A percentile compares a stretch with the other conserved stretches of the same genome.
These are phyloP conservation scores for Cinara cedri DNA, from an alignment of 2,888 invertebrate genomes.

Conservation along the genomic window DNA sequence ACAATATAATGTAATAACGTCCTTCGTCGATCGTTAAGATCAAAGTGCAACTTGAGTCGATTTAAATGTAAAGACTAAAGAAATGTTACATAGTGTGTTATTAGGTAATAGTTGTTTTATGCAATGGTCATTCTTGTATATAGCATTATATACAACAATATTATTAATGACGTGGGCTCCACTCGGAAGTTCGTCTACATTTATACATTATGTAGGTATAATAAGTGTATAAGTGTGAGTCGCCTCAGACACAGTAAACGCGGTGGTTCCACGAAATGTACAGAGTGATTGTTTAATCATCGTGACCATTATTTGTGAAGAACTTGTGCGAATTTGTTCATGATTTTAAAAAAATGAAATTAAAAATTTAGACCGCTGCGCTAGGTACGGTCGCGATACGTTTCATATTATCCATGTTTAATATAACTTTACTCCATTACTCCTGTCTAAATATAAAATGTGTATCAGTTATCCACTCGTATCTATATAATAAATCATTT, in stretches of 20 bases:
- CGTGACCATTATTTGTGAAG: no score
- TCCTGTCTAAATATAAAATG: no score
- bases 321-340: no score
- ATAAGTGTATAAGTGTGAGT: background rate
- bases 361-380: no score
- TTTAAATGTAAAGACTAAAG: slow-evolving; percentile 17
- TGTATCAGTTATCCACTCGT: no score
- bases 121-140: slow-evolving; percentile 12
- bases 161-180: slow-evolving; percentile 14
- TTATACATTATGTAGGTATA: background rate
- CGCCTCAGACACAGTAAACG: no score
- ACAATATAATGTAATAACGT: slow-evolving; percentile 21
- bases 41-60: slow-evolving; percentile 21
- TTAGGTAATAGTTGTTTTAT: slow-evolving; percentile 50
- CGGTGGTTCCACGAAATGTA: no score
- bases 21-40: slow-evolving; percentile 13
- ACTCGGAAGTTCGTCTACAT: background rate
- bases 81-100: background rate
- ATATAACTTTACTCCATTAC: no score
- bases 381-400: no score
- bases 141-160: background rate
- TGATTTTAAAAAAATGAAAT: background rate
- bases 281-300: no score
- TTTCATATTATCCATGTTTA: no score
- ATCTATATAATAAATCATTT: no score